Evolutionary conservation across 2,797 vertebrate genomes (phyloP), one percentile per base, ranked within the genome.

Genomic region (Tragopan temminckii): DNA sequence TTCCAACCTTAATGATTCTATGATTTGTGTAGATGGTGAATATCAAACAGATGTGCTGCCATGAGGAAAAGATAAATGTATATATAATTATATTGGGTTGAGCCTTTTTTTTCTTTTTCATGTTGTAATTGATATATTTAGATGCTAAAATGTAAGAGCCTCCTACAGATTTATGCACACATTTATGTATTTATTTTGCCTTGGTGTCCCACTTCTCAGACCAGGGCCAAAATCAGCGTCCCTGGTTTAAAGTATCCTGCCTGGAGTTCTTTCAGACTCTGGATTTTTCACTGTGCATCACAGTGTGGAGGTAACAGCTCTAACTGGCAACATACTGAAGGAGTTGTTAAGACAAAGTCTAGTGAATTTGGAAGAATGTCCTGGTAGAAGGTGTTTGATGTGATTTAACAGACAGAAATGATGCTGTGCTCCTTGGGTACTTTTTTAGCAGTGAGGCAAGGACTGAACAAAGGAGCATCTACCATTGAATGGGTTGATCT

Each of bases 211-310:
- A 12, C 20, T 76, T 45, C 21, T 75, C 58, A 70, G 33, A 70
- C 13, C 16, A 61, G 63, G 43, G 19, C 64, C 52, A 31, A 50
- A 70, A 61, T n/a, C 57, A 11, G 33, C 64, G 57, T 33, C 33
- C 33, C 13, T 36, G 42, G 23, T 24, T 4, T 8, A 27, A 2
- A 0, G 0, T 61, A 12, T 36, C 59, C 27, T 80, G 36, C 11
- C 31, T 80, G 35, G 43, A 66, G n/a, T 80, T 66, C 27, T 76
- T 14, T 2, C 18, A 33, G 25, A 14, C 31, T 36, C 58, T 15
- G 55, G 48, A 33, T 52, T 70, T 31, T 77, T 25, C 29, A 13
- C 33, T 50, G 36, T 0, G 1, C 13, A 11, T 25, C 14, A n/a
- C 14, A 45, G 3, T 10, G 23, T 0, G 1, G 36, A 25, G 9